phyloP scores from a whole-genome alignment of 2,113 vertebrate species.

The Trichechus manatus region DNA sequence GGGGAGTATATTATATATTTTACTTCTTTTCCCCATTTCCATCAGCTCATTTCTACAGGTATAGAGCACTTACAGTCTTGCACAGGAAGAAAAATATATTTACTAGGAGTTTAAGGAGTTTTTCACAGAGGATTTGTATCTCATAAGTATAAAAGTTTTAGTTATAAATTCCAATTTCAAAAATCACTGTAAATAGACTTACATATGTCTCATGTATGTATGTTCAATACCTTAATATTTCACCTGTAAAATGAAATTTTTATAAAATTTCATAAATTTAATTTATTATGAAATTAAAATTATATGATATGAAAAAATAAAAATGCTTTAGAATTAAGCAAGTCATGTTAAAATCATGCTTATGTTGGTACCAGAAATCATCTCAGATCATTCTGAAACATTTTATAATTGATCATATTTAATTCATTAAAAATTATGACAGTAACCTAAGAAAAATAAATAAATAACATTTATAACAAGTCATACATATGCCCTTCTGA shows the following conservation, averaged over 20 bases:
- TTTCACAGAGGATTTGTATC: not conserved
- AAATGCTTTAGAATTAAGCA: not conserved
- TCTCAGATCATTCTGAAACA: not conserved
- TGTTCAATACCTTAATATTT: not conserved
- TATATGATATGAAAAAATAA: not conserved
- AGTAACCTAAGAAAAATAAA: not conserved
- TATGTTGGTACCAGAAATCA: constrained; percentile 26
- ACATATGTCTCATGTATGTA: not conserved
- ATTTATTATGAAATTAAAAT: not conserved
- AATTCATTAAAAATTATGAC: not conserved
- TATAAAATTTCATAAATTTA: no score
- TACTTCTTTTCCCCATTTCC: not conserved
- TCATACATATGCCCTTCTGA: not conserved
- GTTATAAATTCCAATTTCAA: not conserved
- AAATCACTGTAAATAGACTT: not conserved
- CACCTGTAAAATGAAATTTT: not conserved
- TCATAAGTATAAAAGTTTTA: not conserved
- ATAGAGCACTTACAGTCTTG: not conserved
- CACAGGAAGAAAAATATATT: not conserved
- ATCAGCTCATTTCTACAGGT: not conserved
- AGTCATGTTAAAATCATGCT: not conserved
- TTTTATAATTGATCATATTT: constrained; percentile 40
- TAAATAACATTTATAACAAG: not conserved
- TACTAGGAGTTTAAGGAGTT: not conserved
- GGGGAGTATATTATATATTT: not conserved